A percentile compares a stretch with the other conserved stretches of the same genome.
phyloP scores from a whole-genome alignment of 2,797 vertebrate genomes.

The Artibeus lituratus region DNA sequence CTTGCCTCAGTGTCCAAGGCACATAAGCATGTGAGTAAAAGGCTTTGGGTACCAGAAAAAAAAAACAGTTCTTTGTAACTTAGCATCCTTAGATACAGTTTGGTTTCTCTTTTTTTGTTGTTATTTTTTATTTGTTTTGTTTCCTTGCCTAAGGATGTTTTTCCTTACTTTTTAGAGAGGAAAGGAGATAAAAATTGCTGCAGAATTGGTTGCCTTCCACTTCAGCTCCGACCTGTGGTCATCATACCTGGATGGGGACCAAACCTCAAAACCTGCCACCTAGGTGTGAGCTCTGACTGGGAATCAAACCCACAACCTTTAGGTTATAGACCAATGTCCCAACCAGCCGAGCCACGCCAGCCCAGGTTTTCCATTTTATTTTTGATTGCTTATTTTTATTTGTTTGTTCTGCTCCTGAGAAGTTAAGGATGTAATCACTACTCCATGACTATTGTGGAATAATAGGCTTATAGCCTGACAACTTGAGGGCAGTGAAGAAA shows the following conservation, averaged over 20 bases:
- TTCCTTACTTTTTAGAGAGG: background rate
- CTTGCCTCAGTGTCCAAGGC: background rate
- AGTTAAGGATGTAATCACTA: background rate
- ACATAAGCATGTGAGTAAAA: background rate
- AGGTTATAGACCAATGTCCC: background rate
- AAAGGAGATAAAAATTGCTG: background rate
- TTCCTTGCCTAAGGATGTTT: background rate
- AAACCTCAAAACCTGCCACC: background rate
- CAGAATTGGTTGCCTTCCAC: background rate
- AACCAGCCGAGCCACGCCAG: background rate
- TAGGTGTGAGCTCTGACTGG: background rate
- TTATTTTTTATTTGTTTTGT: background rate
- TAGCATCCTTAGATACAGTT: background rate
- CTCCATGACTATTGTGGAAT: background rate
- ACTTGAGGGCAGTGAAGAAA: background rate
- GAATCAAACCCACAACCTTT: background rate
- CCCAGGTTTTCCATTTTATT: background rate
- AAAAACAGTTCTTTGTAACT: background rate
- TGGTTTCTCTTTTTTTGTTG: background rate
- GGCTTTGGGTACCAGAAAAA: background rate
- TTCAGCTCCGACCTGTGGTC: background rate
- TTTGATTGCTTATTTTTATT: background rate
- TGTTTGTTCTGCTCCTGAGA: background rate
- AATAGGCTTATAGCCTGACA: background rate
- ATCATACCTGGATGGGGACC: background rate